Base-by-base conservation (phyloP, 2,888 invertebrate genomes). In the Pherbina coryleti region DNA sequence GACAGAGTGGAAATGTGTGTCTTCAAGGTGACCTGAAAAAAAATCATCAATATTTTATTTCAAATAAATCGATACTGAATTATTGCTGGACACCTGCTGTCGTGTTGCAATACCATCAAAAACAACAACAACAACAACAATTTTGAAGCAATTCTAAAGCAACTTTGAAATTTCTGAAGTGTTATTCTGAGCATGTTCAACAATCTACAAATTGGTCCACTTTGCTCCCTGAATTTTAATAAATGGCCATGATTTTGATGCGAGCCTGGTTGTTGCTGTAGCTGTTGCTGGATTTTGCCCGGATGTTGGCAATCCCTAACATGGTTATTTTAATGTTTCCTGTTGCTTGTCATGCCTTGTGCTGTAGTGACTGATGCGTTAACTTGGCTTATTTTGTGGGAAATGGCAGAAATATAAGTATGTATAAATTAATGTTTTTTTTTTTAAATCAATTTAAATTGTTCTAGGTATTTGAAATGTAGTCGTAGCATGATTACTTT, bases 221-320 rank as follows among this genome's bases (percentile, higher is more conserved):
- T 70, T 81, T 84, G 79, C 86, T 81, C 84, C 81, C 86, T 85
- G 85, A 86, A 85, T 85, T 83, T 86, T 83, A 85, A 85, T 86
- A 82, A 76, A 81, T 69, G 71, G 75, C 49, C 9, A 19, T 72
- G 28, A 25, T 62, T 17, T 62, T 14, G 37, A 8, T 62, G 62
- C 9, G 22, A 14, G 5, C 7, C 17, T 7, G 14, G 79, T 76
- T 44, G 72, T 62, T 60, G 64, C 70, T 44, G 72, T 62, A 53
- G 64, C 70, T 34, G 79, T 49, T 76, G 19, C 25, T 55, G 22
- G 62, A 69, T 75, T 57, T 31, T 49, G 31, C 66, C 70, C 76
- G 55, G 77, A 66, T 78, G 51, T 75, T 55, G 64, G 57, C 72
- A 75, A 76, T 78, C 79, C 73, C 34, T 31, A 44, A 55, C 34